phyloP scores from a whole-genome alignment of 2,797 vertebrate species.

The Sebastes trivittatus region DNA sequence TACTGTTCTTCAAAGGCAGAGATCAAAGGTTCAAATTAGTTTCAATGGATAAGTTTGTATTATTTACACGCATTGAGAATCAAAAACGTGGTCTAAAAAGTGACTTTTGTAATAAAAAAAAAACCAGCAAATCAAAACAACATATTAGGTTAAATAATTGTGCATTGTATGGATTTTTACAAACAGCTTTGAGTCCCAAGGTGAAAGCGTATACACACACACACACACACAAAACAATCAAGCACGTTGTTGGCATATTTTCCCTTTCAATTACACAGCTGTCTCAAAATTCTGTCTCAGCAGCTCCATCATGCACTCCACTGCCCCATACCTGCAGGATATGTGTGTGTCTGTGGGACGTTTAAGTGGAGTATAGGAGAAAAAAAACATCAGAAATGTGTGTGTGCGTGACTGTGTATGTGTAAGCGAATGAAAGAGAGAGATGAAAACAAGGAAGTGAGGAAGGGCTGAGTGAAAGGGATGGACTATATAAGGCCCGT shows the following conservation, averaged over 20 bases:
- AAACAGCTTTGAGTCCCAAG: constrained; percentile 9
- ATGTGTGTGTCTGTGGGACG: constrained; percentile 12
- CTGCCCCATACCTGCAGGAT: constrained; percentile 52
- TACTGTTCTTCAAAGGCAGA: no score
- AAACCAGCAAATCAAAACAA: background rate
- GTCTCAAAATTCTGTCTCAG: constrained; percentile 61
- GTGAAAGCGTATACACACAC: background rate
- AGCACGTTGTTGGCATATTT: constrained; percentile 43
- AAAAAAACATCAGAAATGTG: constrained; percentile 4
- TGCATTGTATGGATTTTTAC: constrained; percentile 11
- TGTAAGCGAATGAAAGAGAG: background rate
- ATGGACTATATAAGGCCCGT: constrained; percentile 52
- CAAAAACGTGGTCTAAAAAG: background rate
- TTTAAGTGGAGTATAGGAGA: constrained; percentile 31
- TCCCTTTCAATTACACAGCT: constrained; percentile 64
- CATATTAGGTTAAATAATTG: background rate
- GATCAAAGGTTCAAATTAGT: no score
- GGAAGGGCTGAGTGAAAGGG: constrained; percentile 35
- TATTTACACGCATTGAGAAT: constrained; percentile 1
- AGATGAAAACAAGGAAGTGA: constrained; percentile 29
- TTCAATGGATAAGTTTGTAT: background rate
- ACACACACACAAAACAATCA: constrained; percentile 16
- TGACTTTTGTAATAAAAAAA: background rate
- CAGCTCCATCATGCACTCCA: constrained; percentile 51
- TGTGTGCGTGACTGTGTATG: background rate